Evolutionary conservation across 2,113 vertebrate species (phyloP).

Genomic region (Pseudolaguvia tuberculata): DNA sequence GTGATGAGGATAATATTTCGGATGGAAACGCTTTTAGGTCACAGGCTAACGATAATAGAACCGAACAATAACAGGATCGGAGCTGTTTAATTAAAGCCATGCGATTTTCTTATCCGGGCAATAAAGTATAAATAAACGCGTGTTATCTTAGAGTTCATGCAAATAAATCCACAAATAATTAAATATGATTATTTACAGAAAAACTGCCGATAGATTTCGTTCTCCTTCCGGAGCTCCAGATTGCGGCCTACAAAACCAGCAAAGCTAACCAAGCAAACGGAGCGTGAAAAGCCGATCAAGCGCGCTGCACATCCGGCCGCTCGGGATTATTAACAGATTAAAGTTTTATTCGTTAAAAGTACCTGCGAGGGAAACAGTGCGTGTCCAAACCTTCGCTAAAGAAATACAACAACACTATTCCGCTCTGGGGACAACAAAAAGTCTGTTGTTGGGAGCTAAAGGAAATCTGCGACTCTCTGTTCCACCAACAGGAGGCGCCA

Average conservation of each 20-base stretch:
- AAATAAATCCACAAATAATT: not conserved
- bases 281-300: slow-evolving; percentile 12
- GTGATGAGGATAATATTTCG: too few relatives aligned
- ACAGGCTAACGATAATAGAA: not conserved
- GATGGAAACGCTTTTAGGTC: not conserved
- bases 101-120: not conserved
- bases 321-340: not conserved
- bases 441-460: slow-evolving; percentile 42
- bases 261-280: not conserved
- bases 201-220: slow-evolving; percentile 6
- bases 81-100: not conserved
- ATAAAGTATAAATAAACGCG: too few relatives aligned
- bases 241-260: slow-evolving; percentile 47
- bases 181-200: not conserved
- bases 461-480: slow-evolving; percentile 44
- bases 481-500: slow-evolving; percentile 52
- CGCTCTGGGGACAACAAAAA: slow-evolving; percentile 48
- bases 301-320: too few relatives aligned
- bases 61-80: slow-evolving; percentile 8
- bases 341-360: not conserved
- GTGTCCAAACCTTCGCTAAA: slow-evolving; percentile 27
- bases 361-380: slow-evolving; percentile 49
- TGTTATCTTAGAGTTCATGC: too few relatives aligned
- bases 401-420: slow-evolving; percentile 9
- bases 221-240: slow-evolving; percentile 48